phyloP scores from a whole-genome alignment of 2,797 vertebrate species.

The Vultur gryphus region DNA sequence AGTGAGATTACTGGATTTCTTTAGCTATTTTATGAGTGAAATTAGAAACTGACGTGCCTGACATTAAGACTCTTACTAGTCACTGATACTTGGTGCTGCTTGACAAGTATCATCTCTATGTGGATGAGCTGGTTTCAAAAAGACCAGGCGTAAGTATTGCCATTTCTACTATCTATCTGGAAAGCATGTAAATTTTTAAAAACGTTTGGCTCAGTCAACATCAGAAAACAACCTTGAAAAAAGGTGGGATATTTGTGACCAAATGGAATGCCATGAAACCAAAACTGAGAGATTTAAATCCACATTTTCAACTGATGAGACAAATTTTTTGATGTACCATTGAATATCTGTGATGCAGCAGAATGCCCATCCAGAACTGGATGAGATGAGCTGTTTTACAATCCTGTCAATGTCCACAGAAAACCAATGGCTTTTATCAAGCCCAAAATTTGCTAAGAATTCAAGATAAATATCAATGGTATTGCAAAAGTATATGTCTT shows the following conservation, averaged over 20 bases:
- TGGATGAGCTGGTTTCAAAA: neutral
- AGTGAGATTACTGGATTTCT: neutral
- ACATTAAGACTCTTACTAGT: neutral
- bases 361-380: neutral
- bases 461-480: neutral
- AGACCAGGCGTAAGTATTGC: accelerated
- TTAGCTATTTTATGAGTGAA: neutral
- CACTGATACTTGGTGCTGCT: neutral
- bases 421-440: neutral
- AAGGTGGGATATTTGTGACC: neutral
- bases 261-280: neutral
- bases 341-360: neutral
- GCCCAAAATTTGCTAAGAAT: neutral
- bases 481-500: neutral
- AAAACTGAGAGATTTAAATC: neutral
- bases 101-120: neutral
- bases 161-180: neutral
- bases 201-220: neutral
- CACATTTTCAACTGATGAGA: neutral
- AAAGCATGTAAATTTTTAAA: neutral
- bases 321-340: neutral
- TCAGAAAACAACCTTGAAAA: neutral
- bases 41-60: neutral
- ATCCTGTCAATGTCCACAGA: neutral
- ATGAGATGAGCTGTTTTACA: neutral